These are phyloP conservation scores for Bubo blakistoni DNA, from an alignment of 2,113 vertebrate species.

Conservation along the genomic window DNA sequence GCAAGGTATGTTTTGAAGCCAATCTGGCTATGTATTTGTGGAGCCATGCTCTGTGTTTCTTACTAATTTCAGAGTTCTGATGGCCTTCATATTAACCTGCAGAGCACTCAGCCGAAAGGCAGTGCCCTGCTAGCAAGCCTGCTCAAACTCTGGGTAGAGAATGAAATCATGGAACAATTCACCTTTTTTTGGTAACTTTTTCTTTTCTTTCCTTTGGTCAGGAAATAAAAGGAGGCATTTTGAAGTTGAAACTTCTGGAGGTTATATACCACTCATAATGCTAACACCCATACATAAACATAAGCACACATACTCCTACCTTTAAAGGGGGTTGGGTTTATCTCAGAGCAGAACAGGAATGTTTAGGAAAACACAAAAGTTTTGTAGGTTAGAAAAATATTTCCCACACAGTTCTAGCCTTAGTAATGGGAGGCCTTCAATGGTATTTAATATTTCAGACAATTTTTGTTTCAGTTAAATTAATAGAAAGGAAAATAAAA, in stretches of 20 bases:
- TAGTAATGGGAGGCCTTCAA: neutral
- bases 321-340: neutral
- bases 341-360: neutral
- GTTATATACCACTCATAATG: neutral
- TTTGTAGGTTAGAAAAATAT: neutral
- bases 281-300: neutral
- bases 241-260: neutral
- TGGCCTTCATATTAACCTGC: neutral
- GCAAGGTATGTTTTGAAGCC: neutral
- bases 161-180: neutral
- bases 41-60: neutral
- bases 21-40: neutral
- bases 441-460: constrained; percentile 36
- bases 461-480: constrained; percentile 48
- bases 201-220: neutral
- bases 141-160: neutral
- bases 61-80: neutral
- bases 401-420: neutral
- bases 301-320: neutral
- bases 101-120: neutral
- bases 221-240: neutral
- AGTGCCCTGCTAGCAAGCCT: neutral
- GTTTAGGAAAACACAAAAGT: neutral
- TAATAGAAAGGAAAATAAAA: constrained; percentile 33
- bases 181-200: neutral